Base-by-base conservation (phyloP, 2,113 vertebrate genomes). In the Saccopteryx leptura region DNA sequence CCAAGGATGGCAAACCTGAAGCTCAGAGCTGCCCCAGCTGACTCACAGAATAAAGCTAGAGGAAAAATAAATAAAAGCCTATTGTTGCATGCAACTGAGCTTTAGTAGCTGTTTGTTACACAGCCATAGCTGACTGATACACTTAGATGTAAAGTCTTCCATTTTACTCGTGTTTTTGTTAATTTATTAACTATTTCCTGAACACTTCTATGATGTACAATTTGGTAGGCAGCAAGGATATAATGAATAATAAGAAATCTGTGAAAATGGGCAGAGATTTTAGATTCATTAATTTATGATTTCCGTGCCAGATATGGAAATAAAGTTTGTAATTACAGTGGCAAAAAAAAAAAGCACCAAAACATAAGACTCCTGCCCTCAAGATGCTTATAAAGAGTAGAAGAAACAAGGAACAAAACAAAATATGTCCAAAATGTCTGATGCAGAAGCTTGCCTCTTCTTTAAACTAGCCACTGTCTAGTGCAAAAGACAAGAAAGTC, bases 111-210 rank as follows among this genome's bases (percentile, higher is more conserved):
- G 50, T 66, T 96, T 87, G 79, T 96, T 91, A 93, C 1, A 3
- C 74, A 46, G 95, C 92, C 23, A 31, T 15, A 58, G 58, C 95
- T 95, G 90, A 93, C 95, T 28, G 71, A 79, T 90, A 72, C 83
- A 50, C 26, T 71, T 65, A 68, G 5, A 11, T 4, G 4, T 15
- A 9, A 56, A 82, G 74, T 82, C 74, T 58, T 69, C 85, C 46
- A 2, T 93, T 88, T 69, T 39, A 60, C 23, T 81, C 58, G 24
- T 2, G 2, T 33, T 50, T 87, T 54, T 46, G 46, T 76, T 90
- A 82, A 82, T 63, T 86, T 63, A 65, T 63, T 60, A 91, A 79
- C 46, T 46, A 75, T 60, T 91, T 93, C 46, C 68, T 33, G 23
- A 93, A 66, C 9, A 7, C 12, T 12, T 50, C 21, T 11, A 6